Evolutionary conservation across 64 coral and sea anemone species (phyloP), one percentile per base, ranked within the genome.

Genomic region (Actinia equina): DNA sequence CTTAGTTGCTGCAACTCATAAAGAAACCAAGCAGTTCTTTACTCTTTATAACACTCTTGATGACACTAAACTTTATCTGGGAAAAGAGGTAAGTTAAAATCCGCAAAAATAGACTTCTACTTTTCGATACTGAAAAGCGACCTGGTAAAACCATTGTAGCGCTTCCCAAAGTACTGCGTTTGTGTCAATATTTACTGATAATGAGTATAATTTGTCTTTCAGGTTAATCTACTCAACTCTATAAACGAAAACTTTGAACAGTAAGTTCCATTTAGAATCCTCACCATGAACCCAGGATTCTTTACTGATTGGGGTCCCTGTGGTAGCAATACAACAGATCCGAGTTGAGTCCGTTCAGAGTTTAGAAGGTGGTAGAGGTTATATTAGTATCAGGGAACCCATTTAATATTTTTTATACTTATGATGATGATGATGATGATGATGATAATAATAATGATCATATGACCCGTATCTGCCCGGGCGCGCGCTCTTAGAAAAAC

Each of bases 21-120:
- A 95, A 42, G 96, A 98, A 78, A 98, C 96, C 12, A 98, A 98
- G 49, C 96, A 98, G 77, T 98, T 98, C 27, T 98, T 95, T 62
- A 95, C 96, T 26, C 61, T 98, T 18, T 98, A 98, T 83, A 98
- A 98, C 85, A 95, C 96, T 43, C 52, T 98, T 5, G 96, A 98
- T 58, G 96, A 98, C 60, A 90, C 88, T 10, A 98, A 98, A 65
- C 85, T 98, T 2, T 98, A 98, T 81, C 77, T 98, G 19, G 96
- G 92, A 64, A 98, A 98, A 81, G 96, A 98, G 86, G 96, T 95
- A 42, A 82, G 89, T 74, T 37, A 37, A 37, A 37, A 37, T 37
- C 30, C 30, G 30, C 30, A 37, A 37, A 37, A 37, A 37, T 37
- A 37, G 30, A 37, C 30, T 37, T 37, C 30, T 37, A 37, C 30